Conservation (phyloP, 2,113 vertebrate species). For the Cairina moschata region DNA sequence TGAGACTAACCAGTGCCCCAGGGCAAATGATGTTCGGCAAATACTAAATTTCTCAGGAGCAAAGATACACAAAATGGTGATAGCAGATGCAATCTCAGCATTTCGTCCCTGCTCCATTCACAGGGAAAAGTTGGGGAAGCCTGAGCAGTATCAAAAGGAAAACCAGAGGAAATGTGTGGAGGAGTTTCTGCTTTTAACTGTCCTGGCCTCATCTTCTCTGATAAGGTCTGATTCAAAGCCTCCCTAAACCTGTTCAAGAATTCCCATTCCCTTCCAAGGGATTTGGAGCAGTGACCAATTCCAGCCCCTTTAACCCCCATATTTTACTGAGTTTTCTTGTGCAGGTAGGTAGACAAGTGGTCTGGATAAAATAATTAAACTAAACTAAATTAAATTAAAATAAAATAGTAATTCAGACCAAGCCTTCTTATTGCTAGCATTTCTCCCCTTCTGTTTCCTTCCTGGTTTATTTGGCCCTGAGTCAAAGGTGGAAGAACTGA, state of each 20-base stretch:
- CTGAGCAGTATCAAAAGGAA: not conserved
- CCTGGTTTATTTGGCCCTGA: not conserved
- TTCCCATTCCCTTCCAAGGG: not conserved
- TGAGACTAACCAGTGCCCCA: not conserved
- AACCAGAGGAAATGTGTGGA: not conserved
- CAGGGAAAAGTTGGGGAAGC: not conserved
- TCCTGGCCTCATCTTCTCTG: not conserved
- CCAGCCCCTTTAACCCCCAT: not conserved
- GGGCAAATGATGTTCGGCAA: slow-evolving; percentile 1
- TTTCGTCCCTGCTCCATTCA: not conserved
- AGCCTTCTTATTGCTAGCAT: not conserved
- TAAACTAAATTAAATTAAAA: not conserved
- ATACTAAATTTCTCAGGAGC: not conserved
- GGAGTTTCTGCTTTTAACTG: not conserved
- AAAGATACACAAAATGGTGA: not conserved
- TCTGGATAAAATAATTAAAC: not conserved
- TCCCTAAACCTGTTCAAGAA: slow-evolving; percentile 2
- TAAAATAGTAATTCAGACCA: not conserved
- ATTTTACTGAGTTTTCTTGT: not conserved
- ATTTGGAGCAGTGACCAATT: not conserved
- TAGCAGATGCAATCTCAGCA: not conserved
- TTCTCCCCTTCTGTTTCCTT: not conserved
- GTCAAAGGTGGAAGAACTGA: slow-evolving; percentile 33
- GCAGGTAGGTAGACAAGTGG: not conserved
- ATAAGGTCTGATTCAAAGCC: not conserved